Percentiles rank a stretch among this genome's conserved stretches.
phyloP scores from a whole-genome alignment of 2,113 vertebrate species.

The Trematocara nigrifrons region DNA sequence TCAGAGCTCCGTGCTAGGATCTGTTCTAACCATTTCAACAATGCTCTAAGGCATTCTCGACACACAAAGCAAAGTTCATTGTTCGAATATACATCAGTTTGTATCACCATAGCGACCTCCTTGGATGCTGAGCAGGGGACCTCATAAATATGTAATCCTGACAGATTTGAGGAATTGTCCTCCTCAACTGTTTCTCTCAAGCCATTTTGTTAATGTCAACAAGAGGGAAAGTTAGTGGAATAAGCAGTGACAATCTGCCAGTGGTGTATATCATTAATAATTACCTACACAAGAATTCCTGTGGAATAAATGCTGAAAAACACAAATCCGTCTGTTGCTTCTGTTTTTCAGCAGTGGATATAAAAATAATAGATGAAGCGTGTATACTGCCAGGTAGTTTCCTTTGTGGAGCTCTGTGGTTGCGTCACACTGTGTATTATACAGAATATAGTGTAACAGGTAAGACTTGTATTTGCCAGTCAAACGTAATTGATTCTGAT shows the following conservation, averaged over 20 bases:
- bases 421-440: background rate
- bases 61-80: slow-evolving; percentile 66
- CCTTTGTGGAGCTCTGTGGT: background rate
- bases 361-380: slow-evolving; percentile 40
- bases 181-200: slow-evolving; percentile 64
- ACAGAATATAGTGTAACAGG: background rate
- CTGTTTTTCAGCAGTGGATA: slow-evolving; percentile 28
- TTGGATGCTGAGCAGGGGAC: slow-evolving; percentile 63
- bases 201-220: slow-evolving; percentile 74
- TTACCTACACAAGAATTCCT: slow-evolving; percentile 39
- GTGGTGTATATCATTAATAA: slow-evolving; percentile 67
- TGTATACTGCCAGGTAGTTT: background rate
- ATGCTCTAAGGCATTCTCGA: slow-evolving; percentile 54
- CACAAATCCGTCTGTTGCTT: slow-evolving; percentile 8
- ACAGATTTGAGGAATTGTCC: slow-evolving; percentile 73
- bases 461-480: background rate
- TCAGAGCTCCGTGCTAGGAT: slow-evolving; percentile 12
- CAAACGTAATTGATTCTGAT: background rate
- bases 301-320: slow-evolving; percentile 31
- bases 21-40: slow-evolving; percentile 55
- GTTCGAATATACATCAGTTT: slow-evolving; percentile 71
- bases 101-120: slow-evolving; percentile 68
- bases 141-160: slow-evolving; percentile 76
- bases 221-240: slow-evolving; percentile 66
- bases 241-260: slow-evolving; percentile 65